A percentile compares a stretch with the other conserved stretches of the same genome.
Conservation (phyloP, 2,888 invertebrate genomes). For the Malthinus seriepunctatus region DNA sequence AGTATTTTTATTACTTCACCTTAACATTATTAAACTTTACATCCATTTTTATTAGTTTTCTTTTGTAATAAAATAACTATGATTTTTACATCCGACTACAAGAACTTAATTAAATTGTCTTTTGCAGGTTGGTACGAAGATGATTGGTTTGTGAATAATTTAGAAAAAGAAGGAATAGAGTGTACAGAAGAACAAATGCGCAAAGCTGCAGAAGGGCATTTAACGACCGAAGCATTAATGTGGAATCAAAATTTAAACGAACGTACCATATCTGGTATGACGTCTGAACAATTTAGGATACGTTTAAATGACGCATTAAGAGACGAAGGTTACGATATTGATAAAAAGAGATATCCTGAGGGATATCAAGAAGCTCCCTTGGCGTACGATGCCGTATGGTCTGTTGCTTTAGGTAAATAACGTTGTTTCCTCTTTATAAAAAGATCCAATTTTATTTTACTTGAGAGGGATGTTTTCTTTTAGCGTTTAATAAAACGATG, state of each 20-base stretch:
- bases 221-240: constrained; percentile 98
- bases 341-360: constrained; percentile 84
- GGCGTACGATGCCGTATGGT: constrained; percentile 99
- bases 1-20: too few relatives aligned
- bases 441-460: not conserved
- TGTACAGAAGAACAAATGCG: constrained; percentile 94
- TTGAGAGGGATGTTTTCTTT: constrained; percentile 34
- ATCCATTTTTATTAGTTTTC: too few relatives aligned
- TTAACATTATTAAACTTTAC: too few relatives aligned
- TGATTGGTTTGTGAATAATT: constrained; percentile 94
- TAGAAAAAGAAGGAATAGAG: constrained; percentile 84
- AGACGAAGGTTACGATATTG: constrained; percentile 82
- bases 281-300: constrained; percentile 86
- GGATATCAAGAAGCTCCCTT: constrained; percentile 98
- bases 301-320: constrained; percentile 81
- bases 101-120: not conserved
- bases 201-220: constrained; percentile 93
- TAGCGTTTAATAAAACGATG: constrained; percentile 97
- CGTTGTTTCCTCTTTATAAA: constrained; percentile 8
- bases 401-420: constrained; percentile 83
- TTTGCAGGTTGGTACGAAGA: constrained; percentile 94
- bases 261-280: constrained; percentile 95
- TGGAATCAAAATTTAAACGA: constrained; percentile 93
- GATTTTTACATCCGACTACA: too few relatives aligned
- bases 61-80: too few relatives aligned